Conservation (phyloP, 2,888 invertebrate species). For the Globia sparganii region DNA sequence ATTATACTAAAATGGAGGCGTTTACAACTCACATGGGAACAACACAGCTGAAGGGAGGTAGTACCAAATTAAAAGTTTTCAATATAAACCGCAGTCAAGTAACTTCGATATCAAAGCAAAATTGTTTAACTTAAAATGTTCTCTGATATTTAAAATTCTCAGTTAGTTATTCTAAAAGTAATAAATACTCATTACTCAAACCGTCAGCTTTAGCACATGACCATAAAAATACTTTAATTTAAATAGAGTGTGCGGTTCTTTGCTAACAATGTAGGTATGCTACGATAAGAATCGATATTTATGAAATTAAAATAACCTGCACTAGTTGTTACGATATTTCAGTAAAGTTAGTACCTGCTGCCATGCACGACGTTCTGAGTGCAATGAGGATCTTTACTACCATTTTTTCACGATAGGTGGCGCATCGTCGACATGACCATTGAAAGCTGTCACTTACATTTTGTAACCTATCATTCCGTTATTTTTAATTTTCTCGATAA, state of each 20-base stretch:
- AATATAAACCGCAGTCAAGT: too few species aligned
- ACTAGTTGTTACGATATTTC: too few species aligned
- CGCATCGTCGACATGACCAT: too few species aligned
- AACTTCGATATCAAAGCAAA: background rate
- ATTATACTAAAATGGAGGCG: background rate
- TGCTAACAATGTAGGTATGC: slow-evolving; percentile 33
- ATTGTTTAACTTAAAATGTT: background rate
- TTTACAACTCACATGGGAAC: slow-evolving; percentile 5
- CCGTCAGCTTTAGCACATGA: background rate
- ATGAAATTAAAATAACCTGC: slow-evolving; percentile 6
- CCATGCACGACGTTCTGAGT: too few species aligned
- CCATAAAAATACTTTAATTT: slow-evolving; percentile 36
- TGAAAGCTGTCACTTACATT: too few species aligned
- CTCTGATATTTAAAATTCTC: background rate
- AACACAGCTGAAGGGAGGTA: slow-evolving; percentile 5
- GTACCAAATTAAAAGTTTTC: slow-evolving; percentile 3
- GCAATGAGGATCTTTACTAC: too few species aligned
- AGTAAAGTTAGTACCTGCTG: too few species aligned
- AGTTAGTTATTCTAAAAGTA: background rate
- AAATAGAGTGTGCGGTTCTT: slow-evolving; percentile 42
- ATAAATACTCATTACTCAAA: slow-evolving; percentile 20
- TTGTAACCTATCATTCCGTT: too few species aligned
- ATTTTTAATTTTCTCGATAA: too few species aligned
- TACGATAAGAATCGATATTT: slow-evolving; percentile 14
- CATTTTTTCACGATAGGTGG: too few species aligned